Base-by-base conservation (phyloP, 2,888 invertebrate species). In the Sesia bembeciformis region DNA sequence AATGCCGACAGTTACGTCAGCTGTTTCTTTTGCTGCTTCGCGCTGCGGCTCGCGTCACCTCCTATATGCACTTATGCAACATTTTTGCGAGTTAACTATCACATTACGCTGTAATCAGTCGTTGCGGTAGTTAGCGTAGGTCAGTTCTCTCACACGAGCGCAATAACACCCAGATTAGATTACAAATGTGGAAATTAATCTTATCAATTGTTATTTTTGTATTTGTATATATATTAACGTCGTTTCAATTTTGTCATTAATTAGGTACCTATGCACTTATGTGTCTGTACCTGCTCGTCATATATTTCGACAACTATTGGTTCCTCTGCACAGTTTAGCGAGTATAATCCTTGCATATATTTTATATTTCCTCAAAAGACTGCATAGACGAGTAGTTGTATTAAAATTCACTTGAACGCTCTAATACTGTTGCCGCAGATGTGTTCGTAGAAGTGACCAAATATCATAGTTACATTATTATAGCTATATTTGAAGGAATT, bases 51-150 rank as follows among this genome's bases (percentile, higher is more conserved):
- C 23, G 23, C 23, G 23, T 23, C 23, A 2, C 23, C 1, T 23
- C 23, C 23, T 23, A 23, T 23, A 23, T 23, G 23, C 23, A 23
- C 23, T 23, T 23, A 23, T 23, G 23, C 23, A 23, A 23, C 23
- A 23, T 2, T 23, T 23, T 23, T 23, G 23, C 23, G 1, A 23
- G 71, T 71, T 67, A 62, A 67, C 65, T 62, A 62, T 66, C 65
- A 58, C 64, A 63, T 74, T 78, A 78, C 81, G 62, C 56, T 65
- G 70, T 68, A 70, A 63, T 71, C 68, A 72, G 72, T 65, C 66
- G 67, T 67, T 66, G 72, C 67, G 68, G 69, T 67, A 72, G 23
- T 84, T 84, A 81, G 63, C 78, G 75, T 84, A 87, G 87, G 87
- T 87, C 85, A 86, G 85, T 82, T 79, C 42, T 6, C 7, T 42